Percentiles rank a stretch among this genome's conserved stretches.
Conservation (phyloP, 2,113 vertebrate species). For the Bambusicola thoracicus region DNA sequence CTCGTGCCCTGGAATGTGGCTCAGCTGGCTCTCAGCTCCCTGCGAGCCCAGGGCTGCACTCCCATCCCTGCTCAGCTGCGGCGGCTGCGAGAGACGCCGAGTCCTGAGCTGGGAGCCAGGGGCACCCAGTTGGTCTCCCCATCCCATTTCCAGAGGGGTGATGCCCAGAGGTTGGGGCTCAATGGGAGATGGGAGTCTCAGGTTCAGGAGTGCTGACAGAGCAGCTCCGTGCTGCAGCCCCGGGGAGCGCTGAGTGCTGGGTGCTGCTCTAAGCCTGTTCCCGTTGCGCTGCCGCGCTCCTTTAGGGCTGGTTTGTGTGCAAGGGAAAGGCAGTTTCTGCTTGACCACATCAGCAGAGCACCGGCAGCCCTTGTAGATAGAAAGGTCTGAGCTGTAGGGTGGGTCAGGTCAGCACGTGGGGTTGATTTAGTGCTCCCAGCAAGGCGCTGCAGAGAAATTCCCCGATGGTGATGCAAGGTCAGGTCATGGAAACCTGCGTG, state of each 20-base stretch:
- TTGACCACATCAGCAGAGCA: neutral
- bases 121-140: neutral
- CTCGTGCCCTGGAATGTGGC: slow-evolving; percentile 61
- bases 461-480: slow-evolving; percentile 33
- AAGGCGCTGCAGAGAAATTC: neutral
- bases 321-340: neutral
- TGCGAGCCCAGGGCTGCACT: neutral
- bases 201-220: neutral
- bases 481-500: neutral
- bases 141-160: neutral
- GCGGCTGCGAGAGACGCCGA: neutral
- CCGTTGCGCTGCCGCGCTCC: neutral
- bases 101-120: neutral
- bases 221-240: neutral
- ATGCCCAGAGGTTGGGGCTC: neutral
- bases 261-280: neutral
- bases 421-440: neutral
- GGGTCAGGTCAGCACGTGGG: neutral
- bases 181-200: neutral
- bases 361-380: neutral
- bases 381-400: neutral
- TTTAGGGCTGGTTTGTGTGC: neutral
- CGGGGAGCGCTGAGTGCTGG: neutral
- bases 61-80: neutral
- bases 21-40: slow-evolving; percentile 39